Evolutionary conservation across 2,113 vertebrate genomes (phyloP), one percentile per base, ranked within the genome.

Genomic region (Takifugu flavidus): DNA sequence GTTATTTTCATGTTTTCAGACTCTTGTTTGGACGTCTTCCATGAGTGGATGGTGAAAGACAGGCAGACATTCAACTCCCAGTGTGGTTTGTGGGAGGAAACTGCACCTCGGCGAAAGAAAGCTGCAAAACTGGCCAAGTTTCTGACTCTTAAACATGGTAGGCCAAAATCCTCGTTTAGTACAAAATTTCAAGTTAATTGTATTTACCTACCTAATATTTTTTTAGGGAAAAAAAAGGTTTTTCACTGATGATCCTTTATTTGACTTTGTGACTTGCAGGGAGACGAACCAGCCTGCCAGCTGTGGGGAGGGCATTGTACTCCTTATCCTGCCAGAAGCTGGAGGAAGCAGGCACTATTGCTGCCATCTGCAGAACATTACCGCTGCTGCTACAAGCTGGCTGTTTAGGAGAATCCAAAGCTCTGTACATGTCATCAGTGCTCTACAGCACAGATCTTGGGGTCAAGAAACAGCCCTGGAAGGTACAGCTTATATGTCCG

Each of bases 371-470:
- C 42, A 74, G 49, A 53, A 59, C 86, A 25, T 67, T 91, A 62
- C 85, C 88, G 2, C 61, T 88, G 43, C 78, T 93, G 44, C 85
- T 90, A 25, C 90, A 92, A 70, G 89, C 91, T 5, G 88, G 89
- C 62, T 93, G 92, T 57, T 72, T 92, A 45, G 88, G 80, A 67
- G 79, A 92, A 65, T 49, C 70, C 53, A 59, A 67, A 54, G 90
- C 91, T 20, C 87, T 92, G 46, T 79, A 87, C 75, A 64, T 90
- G 56, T 67, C 87, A 0, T 86, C 91, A 0, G 89, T 88, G 25
- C 78, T 92, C 58, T 88, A 87, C 82, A 88, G 86, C 56, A 47
- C 78, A 25, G 91, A 87, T 5, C 72, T 92, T 25, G 89, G 90
- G 25, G 72, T 90, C 34, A 59, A 67, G 44, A 82, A 69, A 53